Percentiles rank a stretch among this genome's conserved stretches.
phyloP scores from a whole-genome alignment of 2,797 vertebrate genomes.

The Eurystomus glaucurus region DNA sequence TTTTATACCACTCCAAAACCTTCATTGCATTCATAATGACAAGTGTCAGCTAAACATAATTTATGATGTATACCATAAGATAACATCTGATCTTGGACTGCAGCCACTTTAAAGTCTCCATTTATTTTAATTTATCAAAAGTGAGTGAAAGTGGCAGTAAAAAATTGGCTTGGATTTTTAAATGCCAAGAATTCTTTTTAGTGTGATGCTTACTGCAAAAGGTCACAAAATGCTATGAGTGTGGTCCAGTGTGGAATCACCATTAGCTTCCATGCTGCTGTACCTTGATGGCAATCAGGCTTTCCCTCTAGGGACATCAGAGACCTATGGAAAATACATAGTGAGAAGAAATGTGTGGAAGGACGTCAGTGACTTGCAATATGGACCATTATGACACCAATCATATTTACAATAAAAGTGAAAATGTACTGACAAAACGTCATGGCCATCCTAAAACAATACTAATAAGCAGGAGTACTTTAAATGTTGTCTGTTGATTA shows the following conservation, averaged over 20 bases:
- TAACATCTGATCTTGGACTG: not conserved
- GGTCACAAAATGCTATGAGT: not conserved
- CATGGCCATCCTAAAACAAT: not conserved
- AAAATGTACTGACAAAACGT: not conserved
- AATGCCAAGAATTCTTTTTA: not conserved
- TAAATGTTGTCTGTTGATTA: not conserved
- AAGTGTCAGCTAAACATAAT: not conserved
- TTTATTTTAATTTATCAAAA: conserved; percentile 32
- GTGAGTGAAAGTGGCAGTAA: not conserved
- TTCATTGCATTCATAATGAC: not conserved
- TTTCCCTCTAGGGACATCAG: not conserved
- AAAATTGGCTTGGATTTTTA: not conserved
- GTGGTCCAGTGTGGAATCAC: not conserved
- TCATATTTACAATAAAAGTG: not conserved
- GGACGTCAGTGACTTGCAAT: not conserved
- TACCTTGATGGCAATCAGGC: not conserved
- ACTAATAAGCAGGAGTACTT: not conserved
- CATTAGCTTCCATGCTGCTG: not conserved
- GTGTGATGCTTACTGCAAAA: not conserved
- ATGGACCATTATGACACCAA: fast-evolving
- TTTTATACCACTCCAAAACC: not conserved
- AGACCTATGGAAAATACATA: not conserved
- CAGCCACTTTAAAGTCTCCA: not conserved
- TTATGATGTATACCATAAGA: not conserved
- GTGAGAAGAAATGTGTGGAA: not conserved